These are phyloP conservation scores for Xestia c-nigrum DNA, from an alignment of 2,888 invertebrate genomes.

Conservation along the genomic window DNA sequence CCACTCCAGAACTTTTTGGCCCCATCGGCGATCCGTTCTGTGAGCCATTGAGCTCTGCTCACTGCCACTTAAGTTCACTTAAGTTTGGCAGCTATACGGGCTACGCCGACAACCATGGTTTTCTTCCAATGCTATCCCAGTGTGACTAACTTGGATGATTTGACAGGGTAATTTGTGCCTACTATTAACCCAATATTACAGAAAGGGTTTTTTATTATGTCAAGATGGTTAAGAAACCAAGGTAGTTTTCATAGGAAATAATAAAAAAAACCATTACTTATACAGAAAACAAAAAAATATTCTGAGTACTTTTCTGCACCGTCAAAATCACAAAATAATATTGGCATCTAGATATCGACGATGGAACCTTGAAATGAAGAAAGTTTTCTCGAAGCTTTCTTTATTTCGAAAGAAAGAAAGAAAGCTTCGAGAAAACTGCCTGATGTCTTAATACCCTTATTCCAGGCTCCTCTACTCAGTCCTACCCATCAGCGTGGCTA, in stretches of 20 bases:
- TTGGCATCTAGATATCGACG: background rate
- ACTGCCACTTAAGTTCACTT: too few relatives aligned
- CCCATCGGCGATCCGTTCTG: too few relatives aligned
- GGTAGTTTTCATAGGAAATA: too few relatives aligned
- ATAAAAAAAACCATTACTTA: background rate
- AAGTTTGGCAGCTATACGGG: too few relatives aligned
- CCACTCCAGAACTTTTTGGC: too few relatives aligned
- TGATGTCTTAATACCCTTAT: slow-evolving; percentile 27
- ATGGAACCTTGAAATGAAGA: background rate
- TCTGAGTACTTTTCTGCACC: background rate
- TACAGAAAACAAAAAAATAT: background rate
- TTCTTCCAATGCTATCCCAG: slow-evolving; percentile 98
- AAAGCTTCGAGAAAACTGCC: background rate
- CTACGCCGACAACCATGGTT: slow-evolving; percentile 95
- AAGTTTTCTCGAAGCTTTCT: too few relatives aligned
- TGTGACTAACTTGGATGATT: slow-evolving; percentile 98
- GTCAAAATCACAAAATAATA: background rate
- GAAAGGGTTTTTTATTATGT: background rate
- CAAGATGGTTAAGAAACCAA: too few relatives aligned
- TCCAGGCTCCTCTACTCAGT: slow-evolving; percentile 97
- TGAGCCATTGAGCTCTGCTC: too few relatives aligned
- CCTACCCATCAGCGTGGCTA: slow-evolving; percentile 98
- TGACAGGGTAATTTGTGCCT: slow-evolving; percentile 92
- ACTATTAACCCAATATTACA: background rate
- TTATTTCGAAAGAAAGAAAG: too few relatives aligned